Base-by-base conservation (phyloP, 2,888 invertebrate genomes). In the Entomobrya proxima region DNA sequence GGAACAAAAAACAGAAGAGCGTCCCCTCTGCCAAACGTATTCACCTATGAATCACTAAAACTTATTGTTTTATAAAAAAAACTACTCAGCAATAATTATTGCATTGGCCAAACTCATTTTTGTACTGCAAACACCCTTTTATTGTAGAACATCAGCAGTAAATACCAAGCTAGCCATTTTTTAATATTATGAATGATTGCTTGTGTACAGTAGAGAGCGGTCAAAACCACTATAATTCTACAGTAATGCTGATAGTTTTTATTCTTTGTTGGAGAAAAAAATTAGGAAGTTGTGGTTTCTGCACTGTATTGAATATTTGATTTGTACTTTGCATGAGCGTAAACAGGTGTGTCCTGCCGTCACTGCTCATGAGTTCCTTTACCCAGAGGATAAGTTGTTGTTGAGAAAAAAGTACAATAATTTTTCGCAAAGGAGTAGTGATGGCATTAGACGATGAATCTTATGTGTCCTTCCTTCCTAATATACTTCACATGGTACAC, bases 311-410 rank as follows among this genome's bases (percentile, higher is more conserved):
- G 50, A 27, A 50, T 37, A 44, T 55, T 58, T 44, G 50, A 32
- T 21, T 64, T 72, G 27, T 27, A 47, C 44, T 72, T 47, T 44
- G 72, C n/a, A 72, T 72, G 35, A 64, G 13, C 18, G 30, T 30
- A 52, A 64, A 83, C 83, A 83, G 83, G 83, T 83, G 83, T 83
- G 83, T 77, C 83, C 69, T 77, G 83, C 61, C 64, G 47, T 78
- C 64, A 83, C 75, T 82, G 75, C 75, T 82, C 82, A 82, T 82
- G 82, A 82, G 82, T 74, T 82, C 75, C 80, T 78, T 78, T 78
- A 67, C 80, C 80, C 52, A 80, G 72, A 69, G 80, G 69, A 79
- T 30, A 79, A 81, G 30, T 58, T 35, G 35, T 35, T 2, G 18
- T 52, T 50, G 50, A 30, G 35, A 64, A 64, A 58, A 58, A 7